phyloP scores from a whole-genome alignment of 30 jellyfish, hydroid and myxozoan species.

The Aurelia aurita region DNA sequence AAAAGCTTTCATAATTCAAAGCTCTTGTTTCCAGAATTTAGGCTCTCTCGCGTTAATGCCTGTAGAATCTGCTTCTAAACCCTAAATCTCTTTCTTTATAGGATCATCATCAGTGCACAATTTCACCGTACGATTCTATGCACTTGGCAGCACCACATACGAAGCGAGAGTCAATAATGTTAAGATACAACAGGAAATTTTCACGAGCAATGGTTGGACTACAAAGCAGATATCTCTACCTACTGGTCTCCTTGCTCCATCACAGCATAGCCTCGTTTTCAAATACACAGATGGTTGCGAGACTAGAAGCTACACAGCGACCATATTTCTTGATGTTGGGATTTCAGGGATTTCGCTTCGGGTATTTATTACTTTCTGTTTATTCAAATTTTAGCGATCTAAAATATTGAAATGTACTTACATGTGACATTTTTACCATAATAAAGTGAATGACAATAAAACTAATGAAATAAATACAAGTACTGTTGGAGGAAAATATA shows the following conservation, averaged over 20 bases:
- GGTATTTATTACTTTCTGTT: conserved; percentile 5
- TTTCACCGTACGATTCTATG: conserved; percentile 31
- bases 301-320: conserved; percentile 16
- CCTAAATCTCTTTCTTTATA: neutral
- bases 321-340: conserved; percentile 26
- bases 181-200: conserved; percentile 33
- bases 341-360: conserved; percentile 31
- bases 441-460: no score
- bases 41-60: no score
- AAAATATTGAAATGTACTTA: no score
- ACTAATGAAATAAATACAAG: no score
- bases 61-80: neutral
- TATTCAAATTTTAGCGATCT: neutral
- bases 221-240: conserved; percentile 17
- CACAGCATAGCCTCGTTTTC: conserved; percentile 21
- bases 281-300: conserved; percentile 52
- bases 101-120: conserved; percentile 18
- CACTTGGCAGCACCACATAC: conserved; percentile 41
- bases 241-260: conserved; percentile 35
- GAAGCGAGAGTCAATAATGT: conserved; percentile 38
- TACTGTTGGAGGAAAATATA: no score
- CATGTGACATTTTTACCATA: no score
- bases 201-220: conserved; percentile 27
- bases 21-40: no score
- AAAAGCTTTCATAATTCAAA: no score